phyloP scores from a whole-genome alignment of 2,113 vertebrate genomes.

The Tachycineta bicolor region DNA sequence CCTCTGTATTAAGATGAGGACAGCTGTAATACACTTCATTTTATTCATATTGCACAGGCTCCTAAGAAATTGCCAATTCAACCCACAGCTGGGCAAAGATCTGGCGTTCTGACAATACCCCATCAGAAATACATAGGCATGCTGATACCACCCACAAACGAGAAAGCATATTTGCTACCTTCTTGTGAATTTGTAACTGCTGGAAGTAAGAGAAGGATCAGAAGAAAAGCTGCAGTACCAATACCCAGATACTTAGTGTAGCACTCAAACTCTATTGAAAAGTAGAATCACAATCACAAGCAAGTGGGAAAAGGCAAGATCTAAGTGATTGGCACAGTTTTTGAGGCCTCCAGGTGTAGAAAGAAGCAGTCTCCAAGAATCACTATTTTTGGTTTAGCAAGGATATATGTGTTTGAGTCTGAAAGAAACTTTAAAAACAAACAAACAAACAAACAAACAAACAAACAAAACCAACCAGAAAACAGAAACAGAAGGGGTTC shows the following conservation, averaged over 20 bases:
- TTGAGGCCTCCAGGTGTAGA: not conserved
- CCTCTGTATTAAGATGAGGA: slow-evolving; percentile 62
- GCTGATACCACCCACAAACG: slow-evolving; percentile 64
- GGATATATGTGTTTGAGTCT: not conserved
- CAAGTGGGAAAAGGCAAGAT: not conserved
- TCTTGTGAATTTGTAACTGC: slow-evolving; percentile 18
- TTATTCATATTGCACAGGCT: slow-evolving; percentile 36
- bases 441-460: not conserved
- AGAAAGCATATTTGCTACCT: slow-evolving; percentile 29
- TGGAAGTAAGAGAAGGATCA: slow-evolving; percentile 40
- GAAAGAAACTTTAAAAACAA: not conserved
- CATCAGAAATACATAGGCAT: slow-evolving; percentile 45
- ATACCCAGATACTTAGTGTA: not conserved
- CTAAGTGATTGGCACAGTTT: not conserved
- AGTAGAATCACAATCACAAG: not conserved
- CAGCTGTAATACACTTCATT: slow-evolving; percentile 59
- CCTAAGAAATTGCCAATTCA: slow-evolving; percentile 53
- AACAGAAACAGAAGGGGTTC: not conserved
- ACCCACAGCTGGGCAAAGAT: slow-evolving; percentile 60
- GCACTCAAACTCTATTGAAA: not conserved
- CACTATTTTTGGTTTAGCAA: not conserved
- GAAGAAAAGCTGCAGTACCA: slow-evolving; percentile 17
- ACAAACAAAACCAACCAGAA: too few species aligned
- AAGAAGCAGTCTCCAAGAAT: not conserved
- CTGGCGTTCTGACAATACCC: slow-evolving; percentile 49